Base-by-base conservation (phyloP, 1,140 invertebrate genomes). In the Camponotus vicinus region DNA sequence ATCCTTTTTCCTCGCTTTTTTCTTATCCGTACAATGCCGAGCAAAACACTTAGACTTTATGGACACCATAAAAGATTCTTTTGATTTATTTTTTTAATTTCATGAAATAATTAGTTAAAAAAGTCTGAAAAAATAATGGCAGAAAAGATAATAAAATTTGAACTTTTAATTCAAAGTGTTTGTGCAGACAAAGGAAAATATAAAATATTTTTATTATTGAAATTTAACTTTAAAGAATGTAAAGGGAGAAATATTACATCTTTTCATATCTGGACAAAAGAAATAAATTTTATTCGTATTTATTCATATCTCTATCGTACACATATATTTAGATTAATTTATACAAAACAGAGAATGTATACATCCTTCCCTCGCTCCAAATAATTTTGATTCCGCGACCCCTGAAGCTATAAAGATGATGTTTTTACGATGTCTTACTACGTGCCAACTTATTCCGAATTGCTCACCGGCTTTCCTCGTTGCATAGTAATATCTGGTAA, bases 401-500 rank as follows among this genome's bases (percentile, higher is more conserved):
- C 21, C 15, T 32, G 21, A 45, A 57, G 21, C 37, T 42, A 34
- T 21, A 80, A 80, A 70, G 78, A 13, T n/a, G 11, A 18, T 49
- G 45, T 49, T 49, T 49, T 49, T 49, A 49, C 13, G 13, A 15
- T 52, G 49, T 52, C 49, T 52, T 52, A 52, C 3, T 15, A n/a
- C 13, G 45, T n/a, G 34, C 64, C 45, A 80, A 69, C 32, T 75
- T 27, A 83, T 5, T 42, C 69, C 32, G n/a, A 45, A 18, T 15
- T 8, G 78, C n/a, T 55, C 18, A 40, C 34, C 15, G 37, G 15
- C 13, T 55, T 45, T 34, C 7, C 66, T 7, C 21, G 5, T 70
- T 70, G n/a, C 2, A 18, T 37, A 45, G 15, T 73, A 75, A 75
- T 75, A 63, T 75, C 55, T 37, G 13, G 45, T 75, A 75, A 83